Percentiles rank a stretch among this genome's conserved stretches.
These are phyloP conservation scores for Steromphala cineraria DNA, from an alignment of 2,888 invertebrate species.

Conservation along the genomic window DNA sequence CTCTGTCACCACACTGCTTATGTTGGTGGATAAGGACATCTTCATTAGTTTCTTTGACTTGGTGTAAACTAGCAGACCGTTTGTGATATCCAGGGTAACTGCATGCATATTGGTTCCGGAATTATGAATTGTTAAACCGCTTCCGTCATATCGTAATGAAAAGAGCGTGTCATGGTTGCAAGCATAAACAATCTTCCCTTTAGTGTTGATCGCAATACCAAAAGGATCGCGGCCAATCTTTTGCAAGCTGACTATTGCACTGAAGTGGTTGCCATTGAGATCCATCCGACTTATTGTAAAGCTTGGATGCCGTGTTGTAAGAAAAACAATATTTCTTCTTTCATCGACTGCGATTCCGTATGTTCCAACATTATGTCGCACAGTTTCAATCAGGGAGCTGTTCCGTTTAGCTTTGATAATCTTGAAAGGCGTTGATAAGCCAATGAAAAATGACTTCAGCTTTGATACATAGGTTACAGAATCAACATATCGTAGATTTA, in stretches of 20 bases:
- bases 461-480: background rate
- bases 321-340: background rate
- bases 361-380: background rate
- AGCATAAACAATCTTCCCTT: background rate
- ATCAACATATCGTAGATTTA: background rate
- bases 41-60: background rate
- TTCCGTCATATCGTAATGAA: background rate
- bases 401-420: background rate
- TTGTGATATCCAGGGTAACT: background rate
- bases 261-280: background rate
- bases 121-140: background rate
- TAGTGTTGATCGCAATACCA: background rate
- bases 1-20: background rate
- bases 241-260: background rate
- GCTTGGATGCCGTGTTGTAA: background rate
- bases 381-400: background rate
- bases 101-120: background rate
- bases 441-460: background rate
- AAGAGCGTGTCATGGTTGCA: background rate
- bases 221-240: background rate
- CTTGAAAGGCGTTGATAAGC: background rate
- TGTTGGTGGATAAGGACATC: background rate
- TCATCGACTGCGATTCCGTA: background rate
- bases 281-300: background rate
- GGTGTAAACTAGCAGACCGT: background rate